Evolutionary conservation across 2,113 vertebrate genomes (phyloP).

Genomic region (Malaclemys terrapin): DNA sequence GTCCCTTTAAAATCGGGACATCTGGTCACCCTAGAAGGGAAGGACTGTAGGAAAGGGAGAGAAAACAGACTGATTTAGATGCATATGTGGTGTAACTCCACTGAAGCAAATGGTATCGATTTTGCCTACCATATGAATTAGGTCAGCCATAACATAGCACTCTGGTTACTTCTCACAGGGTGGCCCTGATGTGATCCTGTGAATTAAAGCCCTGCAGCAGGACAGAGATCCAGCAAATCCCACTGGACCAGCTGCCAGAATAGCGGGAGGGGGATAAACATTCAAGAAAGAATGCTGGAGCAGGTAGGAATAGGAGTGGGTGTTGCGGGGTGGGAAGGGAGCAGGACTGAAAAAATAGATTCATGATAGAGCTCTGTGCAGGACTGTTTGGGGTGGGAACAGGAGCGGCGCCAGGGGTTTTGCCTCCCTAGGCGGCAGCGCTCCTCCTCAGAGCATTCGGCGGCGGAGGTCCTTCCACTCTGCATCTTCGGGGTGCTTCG

Average conservation of each 20-base stretch:
- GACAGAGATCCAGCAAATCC: background rate
- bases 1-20: too few relatives aligned
- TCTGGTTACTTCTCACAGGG: background rate
- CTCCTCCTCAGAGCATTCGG: too few relatives aligned
- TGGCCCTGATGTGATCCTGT: background rate
- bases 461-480: too few relatives aligned
- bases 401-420: too few relatives aligned
- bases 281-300: background rate
- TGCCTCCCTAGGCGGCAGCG: too few relatives aligned
- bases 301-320: background rate
- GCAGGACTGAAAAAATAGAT: background rate
- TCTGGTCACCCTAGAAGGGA: background rate
- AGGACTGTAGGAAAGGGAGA: background rate
- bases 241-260: background rate
- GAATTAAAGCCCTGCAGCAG: background rate
- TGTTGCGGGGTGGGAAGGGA: background rate
- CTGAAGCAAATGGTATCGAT: background rate
- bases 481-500: too few relatives aligned
- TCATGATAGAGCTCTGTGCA: background rate
- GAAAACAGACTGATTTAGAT: rapidly evolving
- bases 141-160: background rate
- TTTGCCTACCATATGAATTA: background rate
- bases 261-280: background rate
- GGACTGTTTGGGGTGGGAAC: background rate
- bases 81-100: background rate